These are phyloP conservation scores for Smittia sp. DNA, from an alignment of 2,888 invertebrate genomes.

Conservation along the genomic window DNA sequence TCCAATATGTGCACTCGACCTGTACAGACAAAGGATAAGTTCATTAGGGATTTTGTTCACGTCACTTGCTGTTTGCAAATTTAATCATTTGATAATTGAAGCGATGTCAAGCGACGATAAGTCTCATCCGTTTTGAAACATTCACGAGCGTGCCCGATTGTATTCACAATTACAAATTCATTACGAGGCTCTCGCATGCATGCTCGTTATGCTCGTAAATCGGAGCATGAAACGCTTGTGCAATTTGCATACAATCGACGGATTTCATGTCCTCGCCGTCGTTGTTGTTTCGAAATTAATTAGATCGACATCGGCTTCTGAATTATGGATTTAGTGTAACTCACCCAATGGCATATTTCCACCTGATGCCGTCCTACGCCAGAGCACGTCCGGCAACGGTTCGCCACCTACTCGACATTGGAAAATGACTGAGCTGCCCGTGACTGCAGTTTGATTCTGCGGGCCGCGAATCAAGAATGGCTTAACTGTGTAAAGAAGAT, in stretches of 20 bases:
- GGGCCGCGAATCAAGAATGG: conserved; percentile 81
- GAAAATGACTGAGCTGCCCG: conserved; percentile 75
- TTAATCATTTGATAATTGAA: conserved; percentile 26
- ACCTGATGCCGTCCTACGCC: conserved; percentile 72
- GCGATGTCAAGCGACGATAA: conserved; percentile 6
- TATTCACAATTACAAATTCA: conserved; percentile 40
- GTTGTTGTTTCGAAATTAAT: conserved; percentile 21
- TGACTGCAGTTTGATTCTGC: conserved; percentile 72
- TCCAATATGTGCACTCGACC: conserved; percentile 72
- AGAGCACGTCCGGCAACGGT: conserved; percentile 75
- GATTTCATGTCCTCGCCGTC: not conserved
- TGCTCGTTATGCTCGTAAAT: not conserved
- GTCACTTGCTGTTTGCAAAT: not conserved
- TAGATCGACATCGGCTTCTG: conserved; percentile 16
- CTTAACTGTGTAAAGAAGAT: conserved; percentile 66
- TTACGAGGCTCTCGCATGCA: conserved; percentile 14
- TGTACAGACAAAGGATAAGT: conserved; percentile 42
- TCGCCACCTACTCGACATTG: conserved; percentile 79
- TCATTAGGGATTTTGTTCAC: conserved; percentile 9
- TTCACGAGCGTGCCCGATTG: conserved; percentile 10
- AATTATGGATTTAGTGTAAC: conserved; percentile 20
- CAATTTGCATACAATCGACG: conserved; percentile 36
- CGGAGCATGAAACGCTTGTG: conserved; percentile 8
- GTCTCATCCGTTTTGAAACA: not conserved
- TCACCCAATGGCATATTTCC: conserved; percentile 72